Conservation (phyloP, 92 coral and sea anemone genomes). For the Heteractis magnifica region DNA sequence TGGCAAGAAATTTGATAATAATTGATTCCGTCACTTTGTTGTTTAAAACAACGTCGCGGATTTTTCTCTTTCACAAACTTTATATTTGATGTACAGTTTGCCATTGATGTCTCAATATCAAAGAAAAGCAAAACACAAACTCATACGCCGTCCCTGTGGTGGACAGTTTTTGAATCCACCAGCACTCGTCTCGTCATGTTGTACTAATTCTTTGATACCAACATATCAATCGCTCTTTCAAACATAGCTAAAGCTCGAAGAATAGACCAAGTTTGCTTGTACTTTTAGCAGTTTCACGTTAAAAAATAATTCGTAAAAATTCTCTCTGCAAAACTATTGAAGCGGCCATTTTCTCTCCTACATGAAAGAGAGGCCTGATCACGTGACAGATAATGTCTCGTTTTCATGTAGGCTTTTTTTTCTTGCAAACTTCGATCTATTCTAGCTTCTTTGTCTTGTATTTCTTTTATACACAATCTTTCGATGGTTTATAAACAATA, state of each 20-base stretch:
- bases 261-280: slow-evolving; percentile 20
- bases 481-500: slow-evolving; percentile 10
- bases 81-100: slow-evolving; percentile 7
- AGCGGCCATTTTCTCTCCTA: neutral
- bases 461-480: slow-evolving; percentile 1
- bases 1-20: slow-evolving; percentile 41
- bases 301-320: neutral
- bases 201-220: slow-evolving; percentile 21
- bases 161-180: neutral
- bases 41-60: slow-evolving; percentile 31
- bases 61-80: slow-evolving; percentile 21
- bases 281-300: neutral
- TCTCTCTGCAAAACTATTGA: neutral
- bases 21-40: slow-evolving; percentile 13
- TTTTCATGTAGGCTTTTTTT: neutral
- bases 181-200: neutral
- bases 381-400: neutral
- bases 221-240: slow-evolving; percentile 22
- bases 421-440: slow-evolving; percentile 25
- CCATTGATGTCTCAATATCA: slow-evolving; percentile 29
- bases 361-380: neutral
- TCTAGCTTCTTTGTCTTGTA: slow-evolving; percentile 33
- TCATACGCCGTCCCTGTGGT: neutral
- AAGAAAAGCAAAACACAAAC: neutral
- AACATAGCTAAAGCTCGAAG: slow-evolving; percentile 28